These are phyloP conservation scores for Poeciliopsis occidentalis DNA, from an alignment of 2,113 vertebrate genomes.

Conservation along the genomic window DNA sequence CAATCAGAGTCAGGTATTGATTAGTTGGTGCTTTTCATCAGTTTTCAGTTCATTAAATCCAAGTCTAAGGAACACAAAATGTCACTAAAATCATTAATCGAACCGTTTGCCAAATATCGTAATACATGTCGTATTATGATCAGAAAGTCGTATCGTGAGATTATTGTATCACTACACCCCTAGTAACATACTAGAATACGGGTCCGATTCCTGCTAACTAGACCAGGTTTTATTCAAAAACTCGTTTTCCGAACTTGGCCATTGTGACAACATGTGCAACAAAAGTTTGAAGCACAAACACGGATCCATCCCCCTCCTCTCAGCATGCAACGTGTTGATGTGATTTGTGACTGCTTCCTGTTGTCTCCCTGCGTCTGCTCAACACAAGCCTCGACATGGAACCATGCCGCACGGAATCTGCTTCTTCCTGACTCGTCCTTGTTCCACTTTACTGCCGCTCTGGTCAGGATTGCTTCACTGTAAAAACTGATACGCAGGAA, in stretches of 20 bases:
- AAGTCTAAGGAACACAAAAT: too few relatives aligned
- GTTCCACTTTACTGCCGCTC: conserved; percentile 62
- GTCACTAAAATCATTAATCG: too few relatives aligned
- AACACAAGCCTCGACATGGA: conserved; percentile 25
- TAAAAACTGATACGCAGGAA: conserved; percentile 69
- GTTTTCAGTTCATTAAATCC: too few relatives aligned
- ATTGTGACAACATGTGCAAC: conserved; percentile 9
- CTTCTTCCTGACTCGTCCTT: conserved; percentile 25
- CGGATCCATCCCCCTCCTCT: conserved; percentile 20
- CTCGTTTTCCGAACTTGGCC: not conserved
- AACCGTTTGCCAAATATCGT: too few relatives aligned
- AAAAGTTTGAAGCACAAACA: not conserved
- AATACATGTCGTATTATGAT: too few relatives aligned
- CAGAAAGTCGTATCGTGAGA: too few relatives aligned
- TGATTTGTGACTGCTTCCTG: conserved; percentile 1
- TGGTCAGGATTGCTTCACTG: conserved; percentile 40
- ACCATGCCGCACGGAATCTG: conserved; percentile 18
- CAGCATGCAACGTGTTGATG: conserved; percentile 7
- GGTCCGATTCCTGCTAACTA: not conserved
- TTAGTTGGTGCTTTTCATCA: too few relatives aligned
- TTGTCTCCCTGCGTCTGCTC: conserved; percentile 15
- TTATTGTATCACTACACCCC: too few relatives aligned
- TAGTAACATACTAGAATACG: not conserved
- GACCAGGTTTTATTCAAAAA: not conserved
- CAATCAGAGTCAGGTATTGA: too few relatives aligned